Conservation (phyloP, 2,888 invertebrate species). For the Gerris lacustris region DNA sequence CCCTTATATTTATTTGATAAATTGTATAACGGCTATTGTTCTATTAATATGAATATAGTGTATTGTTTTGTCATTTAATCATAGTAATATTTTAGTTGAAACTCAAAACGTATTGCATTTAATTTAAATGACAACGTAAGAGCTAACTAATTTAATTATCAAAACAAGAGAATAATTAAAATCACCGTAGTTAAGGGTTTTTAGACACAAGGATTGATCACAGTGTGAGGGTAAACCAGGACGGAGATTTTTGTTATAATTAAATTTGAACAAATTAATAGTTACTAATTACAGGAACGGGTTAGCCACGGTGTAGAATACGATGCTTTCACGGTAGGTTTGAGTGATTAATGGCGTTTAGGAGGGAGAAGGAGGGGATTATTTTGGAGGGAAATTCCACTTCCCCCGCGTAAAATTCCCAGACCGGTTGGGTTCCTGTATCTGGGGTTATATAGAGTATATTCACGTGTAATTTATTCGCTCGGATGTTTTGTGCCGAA, state of each 20-base stretch:
- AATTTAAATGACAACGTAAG: too few species aligned
- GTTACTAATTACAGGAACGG: neutral
- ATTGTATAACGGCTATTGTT: too few species aligned
- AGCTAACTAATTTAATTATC: too few species aligned
- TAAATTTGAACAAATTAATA: neutral
- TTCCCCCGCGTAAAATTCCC: neutral
- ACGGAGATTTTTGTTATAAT: neutral
- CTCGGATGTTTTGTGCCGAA: neutral
- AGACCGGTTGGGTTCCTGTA: neutral
- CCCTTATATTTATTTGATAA: too few species aligned
- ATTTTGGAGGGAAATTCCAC: neutral
- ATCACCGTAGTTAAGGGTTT: too few species aligned
- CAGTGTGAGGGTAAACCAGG: neutral
- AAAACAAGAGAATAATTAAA: too few species aligned
- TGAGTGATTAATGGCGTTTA: neutral
- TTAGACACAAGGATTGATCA: too few species aligned
- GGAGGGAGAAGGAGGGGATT: neutral
- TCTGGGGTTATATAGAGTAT: too few species aligned
- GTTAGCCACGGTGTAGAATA: neutral
- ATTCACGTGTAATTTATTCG: neutral
- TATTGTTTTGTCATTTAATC: too few species aligned
- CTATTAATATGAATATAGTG: too few species aligned
- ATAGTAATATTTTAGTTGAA: too few species aligned
- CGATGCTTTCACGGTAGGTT: neutral
- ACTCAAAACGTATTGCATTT: too few species aligned